Percentiles rank a stretch among this genome's conserved stretches.
These are phyloP conservation scores for Crenuchus spilurus DNA, from an alignment of 2,797 vertebrate genomes.

Conservation along the genomic window DNA sequence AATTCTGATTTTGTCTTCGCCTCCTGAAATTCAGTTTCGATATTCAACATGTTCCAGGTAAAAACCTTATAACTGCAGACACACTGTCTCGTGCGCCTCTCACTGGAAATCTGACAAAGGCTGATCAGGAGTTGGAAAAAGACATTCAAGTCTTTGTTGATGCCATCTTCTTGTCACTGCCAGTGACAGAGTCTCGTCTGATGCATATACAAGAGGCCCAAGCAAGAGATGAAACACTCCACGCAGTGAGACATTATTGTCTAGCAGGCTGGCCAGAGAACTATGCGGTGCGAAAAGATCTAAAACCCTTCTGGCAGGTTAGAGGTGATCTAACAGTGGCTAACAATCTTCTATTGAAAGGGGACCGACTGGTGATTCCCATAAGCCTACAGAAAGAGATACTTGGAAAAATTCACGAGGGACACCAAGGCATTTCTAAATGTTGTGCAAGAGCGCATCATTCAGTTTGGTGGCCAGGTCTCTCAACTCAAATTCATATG, in stretches of 20 bases:
- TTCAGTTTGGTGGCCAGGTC: slow-evolving; percentile 40
- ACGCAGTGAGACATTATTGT: slow-evolving; percentile 7
- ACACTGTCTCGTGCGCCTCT: slow-evolving; percentile 17
- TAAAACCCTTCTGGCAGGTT: neutral
- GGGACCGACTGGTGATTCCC: slow-evolving; percentile 41
- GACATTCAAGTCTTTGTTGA: slow-evolving; percentile 43
- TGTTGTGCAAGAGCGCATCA: slow-evolving; percentile 25
- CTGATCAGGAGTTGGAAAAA: slow-evolving; percentile 21
- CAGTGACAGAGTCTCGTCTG: slow-evolving; percentile 19
- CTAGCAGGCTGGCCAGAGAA: slow-evolving; percentile 7
- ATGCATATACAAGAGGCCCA: slow-evolving; percentile 36
- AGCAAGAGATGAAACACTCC: slow-evolving; percentile 1
- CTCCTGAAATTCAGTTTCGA: slow-evolving; percentile 22
- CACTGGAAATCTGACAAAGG: neutral
- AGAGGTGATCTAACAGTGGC: neutral
- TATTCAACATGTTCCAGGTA: neutral
- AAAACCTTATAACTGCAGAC: slow-evolving; percentile 33
- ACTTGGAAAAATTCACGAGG: slow-evolving; percentile 33
- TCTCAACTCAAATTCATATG: slow-evolving; percentile 3
- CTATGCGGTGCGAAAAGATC: neutral
- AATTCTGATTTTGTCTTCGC: slow-evolving; percentile 31
- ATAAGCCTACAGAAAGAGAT: slow-evolving; percentile 9
- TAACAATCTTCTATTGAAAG: slow-evolving; percentile 44
- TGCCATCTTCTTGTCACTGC: slow-evolving; percentile 16
- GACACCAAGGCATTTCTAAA: slow-evolving; percentile 43